phyloP scores from a whole-genome alignment of 2,797 vertebrate species.

The Peromyscus eremicus region DNA sequence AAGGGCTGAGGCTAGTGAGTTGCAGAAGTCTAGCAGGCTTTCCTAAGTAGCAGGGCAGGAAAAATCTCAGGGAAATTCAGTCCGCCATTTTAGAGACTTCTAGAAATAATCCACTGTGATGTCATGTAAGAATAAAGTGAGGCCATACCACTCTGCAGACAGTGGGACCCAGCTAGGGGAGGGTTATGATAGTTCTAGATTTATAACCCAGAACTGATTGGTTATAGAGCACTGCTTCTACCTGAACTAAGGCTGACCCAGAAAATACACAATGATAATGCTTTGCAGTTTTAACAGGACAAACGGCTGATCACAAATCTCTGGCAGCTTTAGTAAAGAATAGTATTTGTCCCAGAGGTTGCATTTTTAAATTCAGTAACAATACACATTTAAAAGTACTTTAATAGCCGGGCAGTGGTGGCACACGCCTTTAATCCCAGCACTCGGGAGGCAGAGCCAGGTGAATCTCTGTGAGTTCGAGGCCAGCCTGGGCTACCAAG shows the following conservation, averaged over 20 bases:
- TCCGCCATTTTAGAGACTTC: background rate
- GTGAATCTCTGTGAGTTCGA: too few relatives aligned
- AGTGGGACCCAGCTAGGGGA: background rate
- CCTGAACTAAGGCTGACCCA: slow-evolving; percentile 31
- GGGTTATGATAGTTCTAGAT: background rate
- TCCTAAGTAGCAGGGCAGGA: background rate
- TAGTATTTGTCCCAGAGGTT: slow-evolving; percentile 31
- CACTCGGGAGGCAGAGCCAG: too few relatives aligned
- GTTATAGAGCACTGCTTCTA: slow-evolving; percentile 21
- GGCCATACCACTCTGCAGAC: background rate
- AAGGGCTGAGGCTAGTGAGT: background rate
- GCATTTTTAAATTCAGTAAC: slow-evolving; percentile 22
- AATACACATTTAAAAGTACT: slow-evolving; percentile 57
- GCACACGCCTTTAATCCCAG: too few relatives aligned
- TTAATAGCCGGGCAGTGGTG: too few relatives aligned
- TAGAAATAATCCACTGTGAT: background rate
- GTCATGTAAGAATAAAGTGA: background rate
- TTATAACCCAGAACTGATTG: slow-evolving; percentile 5
- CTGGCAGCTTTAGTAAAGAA: slow-evolving; percentile 57
- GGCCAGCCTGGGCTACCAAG: too few relatives aligned
- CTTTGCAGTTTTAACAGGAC: slow-evolving; percentile 46
- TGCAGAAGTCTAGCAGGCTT: slow-evolving; percentile 31
- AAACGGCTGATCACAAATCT: slow-evolving; percentile 3
- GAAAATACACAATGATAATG: slow-evolving; percentile 56
- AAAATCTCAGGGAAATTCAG: background rate